A percentile compares a stretch with the other conserved stretches of the same genome.
These are phyloP conservation scores for Acrossocheilus wenchowensis DNA, from an alignment of 2,797 vertebrate species.

Conservation along the genomic window DNA sequence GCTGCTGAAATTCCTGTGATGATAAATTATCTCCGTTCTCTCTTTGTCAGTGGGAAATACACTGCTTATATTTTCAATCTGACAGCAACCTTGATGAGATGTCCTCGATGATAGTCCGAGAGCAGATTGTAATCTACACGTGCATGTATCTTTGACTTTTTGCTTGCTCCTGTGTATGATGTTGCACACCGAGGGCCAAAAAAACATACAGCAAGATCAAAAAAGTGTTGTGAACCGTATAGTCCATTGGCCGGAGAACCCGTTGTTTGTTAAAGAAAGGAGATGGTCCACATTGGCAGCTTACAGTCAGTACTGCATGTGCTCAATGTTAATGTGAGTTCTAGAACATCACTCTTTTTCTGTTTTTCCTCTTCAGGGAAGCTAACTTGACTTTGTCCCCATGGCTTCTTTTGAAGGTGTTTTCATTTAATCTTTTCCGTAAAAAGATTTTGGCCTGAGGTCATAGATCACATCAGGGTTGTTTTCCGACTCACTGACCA, in stretches of 20 bases:
- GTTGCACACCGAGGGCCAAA: not conserved
- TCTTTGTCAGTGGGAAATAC: conserved; percentile 40
- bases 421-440: conserved; percentile 86
- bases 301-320: not conserved
- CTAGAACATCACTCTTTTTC: conserved; percentile 45
- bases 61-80: conserved; percentile 22
- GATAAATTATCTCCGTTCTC: conserved; percentile 44
- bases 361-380: conserved; percentile 57
- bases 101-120: conserved; percentile 34
- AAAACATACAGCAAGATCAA: not conserved
- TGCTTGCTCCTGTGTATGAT: not conserved
- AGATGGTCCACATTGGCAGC: not conserved
- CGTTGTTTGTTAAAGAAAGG: not conserved
- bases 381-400: conserved; percentile 72
- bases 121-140: conserved; percentile 11
- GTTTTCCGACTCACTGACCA: conserved; percentile 91
- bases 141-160: conserved; percentile 10
- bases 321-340: conserved; percentile 25
- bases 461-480: conserved; percentile 88
- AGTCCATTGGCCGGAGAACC: not conserved
- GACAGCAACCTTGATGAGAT: conserved; percentile 28
- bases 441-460: conserved; percentile 77
- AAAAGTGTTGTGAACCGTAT: not conserved
- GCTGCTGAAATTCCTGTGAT: conserved; percentile 63
- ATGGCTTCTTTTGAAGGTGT: conserved; percentile 81